These are phyloP conservation scores for Drosophila setifemur DNA, from an alignment of 1,140 invertebrate species.

Conservation along the genomic window DNA sequence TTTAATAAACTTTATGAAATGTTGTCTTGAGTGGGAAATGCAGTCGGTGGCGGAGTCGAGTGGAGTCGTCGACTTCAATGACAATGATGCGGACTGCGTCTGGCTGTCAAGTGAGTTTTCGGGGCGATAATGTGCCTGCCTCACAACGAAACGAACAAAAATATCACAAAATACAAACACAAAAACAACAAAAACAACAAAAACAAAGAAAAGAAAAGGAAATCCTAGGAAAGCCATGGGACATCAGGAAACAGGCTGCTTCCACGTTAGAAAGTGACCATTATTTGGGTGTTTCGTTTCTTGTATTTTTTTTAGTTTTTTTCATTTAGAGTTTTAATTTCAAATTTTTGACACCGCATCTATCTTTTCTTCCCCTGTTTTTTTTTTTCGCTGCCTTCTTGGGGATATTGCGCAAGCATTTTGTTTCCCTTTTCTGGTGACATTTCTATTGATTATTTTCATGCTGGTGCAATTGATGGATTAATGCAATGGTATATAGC, in stretches of 20 bases:
- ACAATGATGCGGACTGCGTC: slow-evolving; percentile 17
- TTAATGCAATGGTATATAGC: background rate
- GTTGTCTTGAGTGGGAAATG: slow-evolving; percentile 76
- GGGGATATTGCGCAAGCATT: slow-evolving; percentile 26
- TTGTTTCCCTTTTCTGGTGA: slow-evolving; percentile 20
- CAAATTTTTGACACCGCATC: slow-evolving; percentile 16
- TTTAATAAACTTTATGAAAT: slow-evolving; percentile 81
- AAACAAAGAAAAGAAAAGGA: slow-evolving; percentile 20
- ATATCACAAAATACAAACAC: background rate
- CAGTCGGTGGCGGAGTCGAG: slow-evolving; percentile 54
- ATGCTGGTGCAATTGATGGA: background rate
- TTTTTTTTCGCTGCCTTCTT: slow-evolving; percentile 24
- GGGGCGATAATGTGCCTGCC: slow-evolving; percentile 43
- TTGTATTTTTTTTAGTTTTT: too few species aligned
- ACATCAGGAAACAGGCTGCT: slow-evolving; percentile 38
- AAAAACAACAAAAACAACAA: background rate
- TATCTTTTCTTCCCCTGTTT: slow-evolving; percentile 13
- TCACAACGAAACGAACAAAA: background rate
- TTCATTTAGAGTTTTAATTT: background rate
- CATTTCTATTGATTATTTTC: slow-evolving; percentile 18
- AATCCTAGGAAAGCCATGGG: slow-evolving; percentile 51
- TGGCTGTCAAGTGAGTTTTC: slow-evolving; percentile 46
- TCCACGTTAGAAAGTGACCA: slow-evolving; percentile 42
- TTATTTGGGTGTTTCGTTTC: slow-evolving; percentile 20
- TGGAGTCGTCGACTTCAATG: slow-evolving; percentile 57